Conservation (phyloP, 2,888 invertebrate species). For the Apamea anceps region DNA sequence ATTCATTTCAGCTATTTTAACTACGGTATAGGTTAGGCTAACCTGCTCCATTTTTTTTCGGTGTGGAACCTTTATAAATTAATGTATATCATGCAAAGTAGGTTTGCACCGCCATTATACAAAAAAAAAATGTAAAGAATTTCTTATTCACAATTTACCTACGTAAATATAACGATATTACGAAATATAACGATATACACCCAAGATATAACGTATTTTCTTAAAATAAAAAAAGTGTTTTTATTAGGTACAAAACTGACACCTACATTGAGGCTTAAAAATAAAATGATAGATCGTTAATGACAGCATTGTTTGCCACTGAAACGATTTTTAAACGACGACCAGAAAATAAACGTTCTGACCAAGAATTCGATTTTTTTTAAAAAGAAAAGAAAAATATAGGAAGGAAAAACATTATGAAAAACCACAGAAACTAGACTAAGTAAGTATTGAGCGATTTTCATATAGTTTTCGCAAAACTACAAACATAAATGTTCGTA, state of each 20-base stretch:
- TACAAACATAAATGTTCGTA: background rate
- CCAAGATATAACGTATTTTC: background rate
- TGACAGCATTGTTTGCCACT: slow-evolving; percentile 25
- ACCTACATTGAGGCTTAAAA: background rate
- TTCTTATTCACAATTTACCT: background rate
- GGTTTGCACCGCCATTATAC: background rate
- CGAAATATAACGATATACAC: too few relatives aligned
- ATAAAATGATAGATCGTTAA: slow-evolving; percentile 20
- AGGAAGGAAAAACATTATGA: background rate
- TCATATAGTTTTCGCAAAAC: background rate
- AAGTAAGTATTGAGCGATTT: background rate
- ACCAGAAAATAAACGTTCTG: background rate
- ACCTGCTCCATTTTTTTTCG: background rate
- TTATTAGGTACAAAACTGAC: slow-evolving; percentile 10
- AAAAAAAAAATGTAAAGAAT: background rate
- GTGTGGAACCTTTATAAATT: background rate
- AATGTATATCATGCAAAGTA: background rate
- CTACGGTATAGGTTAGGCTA: background rate
- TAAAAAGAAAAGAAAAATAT: background rate
- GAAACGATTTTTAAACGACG: slow-evolving; percentile 14
- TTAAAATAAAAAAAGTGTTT: background rate
- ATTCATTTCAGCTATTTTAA: background rate
- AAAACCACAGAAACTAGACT: background rate
- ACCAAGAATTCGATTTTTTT: background rate
- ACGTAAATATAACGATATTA: too few relatives aligned